phyloP scores from a whole-genome alignment of 1,140 invertebrate species.

The Lepeophtheirus salmonis region DNA sequence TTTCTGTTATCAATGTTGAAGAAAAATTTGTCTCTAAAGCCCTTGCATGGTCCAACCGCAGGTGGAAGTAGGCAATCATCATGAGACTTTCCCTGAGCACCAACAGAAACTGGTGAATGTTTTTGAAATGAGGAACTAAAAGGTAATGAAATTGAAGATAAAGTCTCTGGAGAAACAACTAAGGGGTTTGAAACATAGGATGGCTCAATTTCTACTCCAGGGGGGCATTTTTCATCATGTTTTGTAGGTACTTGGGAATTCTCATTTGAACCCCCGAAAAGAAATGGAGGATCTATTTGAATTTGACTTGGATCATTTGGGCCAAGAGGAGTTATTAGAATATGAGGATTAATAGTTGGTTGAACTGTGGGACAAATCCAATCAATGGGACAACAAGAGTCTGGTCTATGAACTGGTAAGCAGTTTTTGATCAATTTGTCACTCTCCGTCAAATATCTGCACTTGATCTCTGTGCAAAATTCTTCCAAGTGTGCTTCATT shows the following conservation, averaged over 20 bases:
- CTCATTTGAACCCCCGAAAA: neutral
- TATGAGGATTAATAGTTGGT: neutral
- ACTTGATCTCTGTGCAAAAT: neutral
- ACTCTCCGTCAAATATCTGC: neutral
- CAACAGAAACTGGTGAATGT: neutral
- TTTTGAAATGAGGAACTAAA: neutral
- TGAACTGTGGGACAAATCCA: slow-evolving; percentile 9
- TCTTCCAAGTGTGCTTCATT: neutral
- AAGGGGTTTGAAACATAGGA: neutral
- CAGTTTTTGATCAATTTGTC: slow-evolving; percentile 9
- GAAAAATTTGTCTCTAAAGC: neutral
- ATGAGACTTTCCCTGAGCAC: neutral
- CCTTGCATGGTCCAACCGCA: neutral
- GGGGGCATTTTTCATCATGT: no score
- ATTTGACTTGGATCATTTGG: neutral
- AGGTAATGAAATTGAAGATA: neutral
- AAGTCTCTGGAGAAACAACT: neutral
- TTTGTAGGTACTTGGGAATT: neutral
- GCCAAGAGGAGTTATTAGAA: neutral
- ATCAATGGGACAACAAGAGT: slow-evolving; percentile 9
- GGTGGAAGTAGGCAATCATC: neutral
- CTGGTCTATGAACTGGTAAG: neutral
- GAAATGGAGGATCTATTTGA: neutral
- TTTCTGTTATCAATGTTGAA: neutral
- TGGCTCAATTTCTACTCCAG: neutral